Evolutionary conservation across 2,113 vertebrate species (phyloP), one percentile per base, ranked within the genome.

Genomic region (Nasalis larvatus): DNA sequence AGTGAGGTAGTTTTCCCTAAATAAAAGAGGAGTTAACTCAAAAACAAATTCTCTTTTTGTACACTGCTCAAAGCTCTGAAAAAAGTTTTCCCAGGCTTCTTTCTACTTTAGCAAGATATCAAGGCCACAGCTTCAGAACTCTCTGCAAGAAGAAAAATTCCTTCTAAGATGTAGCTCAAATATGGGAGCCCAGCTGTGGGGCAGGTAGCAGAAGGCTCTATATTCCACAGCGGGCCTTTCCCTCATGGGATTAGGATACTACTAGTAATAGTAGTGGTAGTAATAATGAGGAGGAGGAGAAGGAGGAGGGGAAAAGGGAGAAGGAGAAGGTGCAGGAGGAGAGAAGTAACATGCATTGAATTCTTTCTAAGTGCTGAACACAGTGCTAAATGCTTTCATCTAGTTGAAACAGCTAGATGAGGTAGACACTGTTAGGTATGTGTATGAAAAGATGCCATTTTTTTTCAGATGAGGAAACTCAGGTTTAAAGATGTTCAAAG

Each of bases 401-500:
- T 74, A 76, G 8, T 63, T 86, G 60, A 32, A 95, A 35, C 16
- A 63, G 54, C 20, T 35, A 30, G 37, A 58, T 21, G 56, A 74
- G 10, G 63, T 58, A 58, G 52, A 68, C 21, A 52, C 37, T 81
- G 21, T n/a, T 63, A 66, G 40, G 4, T 17, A 66, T 20, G 4
- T 27, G 0, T 45, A 27, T 18, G 27, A 12, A 60, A 69, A 94
- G 25, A 76, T 37, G 47, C 8, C 21, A 4, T 11, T 60, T 56
- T 95, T 93, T 93, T 94, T 66, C 81, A 78, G 42, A 58, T 73
- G 32, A 91, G 37, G 63, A 93, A 85, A 81, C 81, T 85, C 52
- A 52, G 49, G 35, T 17, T 90, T 56, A 58, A 76, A 86, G 52
- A 93, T 27, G 30, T 25, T 42, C 30, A 68, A 27, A 95, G 42